These are phyloP conservation scores for Rhinoraja longicauda DNA, from an alignment of 2,797 vertebrate species.

Conservation along the genomic window DNA sequence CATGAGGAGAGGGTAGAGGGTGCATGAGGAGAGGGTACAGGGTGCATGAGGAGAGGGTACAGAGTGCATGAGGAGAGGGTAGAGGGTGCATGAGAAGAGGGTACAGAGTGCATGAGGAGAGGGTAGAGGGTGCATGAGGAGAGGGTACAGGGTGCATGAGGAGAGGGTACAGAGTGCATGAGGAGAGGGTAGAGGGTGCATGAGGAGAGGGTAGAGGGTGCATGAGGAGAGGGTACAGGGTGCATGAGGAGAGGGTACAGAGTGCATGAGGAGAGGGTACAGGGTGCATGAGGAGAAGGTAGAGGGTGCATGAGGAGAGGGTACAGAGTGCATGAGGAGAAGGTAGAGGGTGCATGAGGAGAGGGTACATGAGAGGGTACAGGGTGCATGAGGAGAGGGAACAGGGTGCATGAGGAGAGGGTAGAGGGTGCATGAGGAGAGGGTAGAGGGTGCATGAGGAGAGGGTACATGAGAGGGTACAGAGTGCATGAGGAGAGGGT, in stretches of 20 bases:
- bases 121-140: no score
- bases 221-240: no score
- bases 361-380: no score
- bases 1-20: no score
- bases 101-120: not conserved
- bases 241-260: not conserved
- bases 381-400: not conserved
- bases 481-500: not conserved
- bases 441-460: no score
- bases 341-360: no score
- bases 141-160: no score
- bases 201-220: not conserved
- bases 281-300: not conserved
- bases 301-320: not conserved
- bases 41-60: no score
- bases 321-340: not conserved
- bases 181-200: no score
- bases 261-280: no score
- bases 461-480: no score
- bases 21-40: not conserved
- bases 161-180: not conserved
- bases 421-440: not conserved
- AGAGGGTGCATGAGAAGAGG: not conserved
- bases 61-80: not conserved
- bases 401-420: not conserved